Evolutionary conservation across 2,113 vertebrate species (phyloP), one percentile per base, ranked within the genome.

Genomic region (Ictalurus furcatus): DNA sequence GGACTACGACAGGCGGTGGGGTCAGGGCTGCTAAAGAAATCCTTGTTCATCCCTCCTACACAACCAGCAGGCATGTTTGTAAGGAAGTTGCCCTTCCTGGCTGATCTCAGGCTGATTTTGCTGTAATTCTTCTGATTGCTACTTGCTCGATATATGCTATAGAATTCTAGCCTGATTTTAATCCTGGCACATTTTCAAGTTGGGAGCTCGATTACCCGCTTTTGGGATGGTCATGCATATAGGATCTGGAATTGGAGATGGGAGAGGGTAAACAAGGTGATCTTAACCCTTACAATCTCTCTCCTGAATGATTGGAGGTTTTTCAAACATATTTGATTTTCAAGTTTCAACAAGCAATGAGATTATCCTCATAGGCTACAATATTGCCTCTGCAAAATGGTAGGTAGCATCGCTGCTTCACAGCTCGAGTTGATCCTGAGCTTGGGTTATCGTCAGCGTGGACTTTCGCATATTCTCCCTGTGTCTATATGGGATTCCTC

Each of bases 11-110:
- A 44, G 54, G 87, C 12, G 3, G 23, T 78, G 87, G 28, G 56
- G 17, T 11, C 37, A 84, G 5, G 40, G 56, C 21, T 79, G 44
- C 83, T 85, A 67, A 89, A 79, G 79, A 56, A 86, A 17, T 11
- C 48, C 48, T 44, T 56, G 2, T 71, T 82, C 87, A 30, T 69
- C 40, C 37, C 37, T 40, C n/a, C 81, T 84, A 58, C n/a, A 63
- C 4, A 63, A 40, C n/a, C 78, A 88, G 78, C 44, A 54, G 59
- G n/a, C 28, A 65, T 81, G 86, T 37, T 3, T 69, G 30, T 34
- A 54, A 34, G 48, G n/a, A 25, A 56, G 30, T 14, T 44, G 78
- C n/a, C 21, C 59, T 71, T 82, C 21, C 4, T 71, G n/a, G 40
- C 65, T 48, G 30, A 85, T 30, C 40, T 61, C n/a, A 80, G 54